Evolutionary conservation across 1,140 invertebrate species (phyloP), one percentile per base, ranked within the genome.

Genomic region (Aphaenogaster rudis): DNA sequence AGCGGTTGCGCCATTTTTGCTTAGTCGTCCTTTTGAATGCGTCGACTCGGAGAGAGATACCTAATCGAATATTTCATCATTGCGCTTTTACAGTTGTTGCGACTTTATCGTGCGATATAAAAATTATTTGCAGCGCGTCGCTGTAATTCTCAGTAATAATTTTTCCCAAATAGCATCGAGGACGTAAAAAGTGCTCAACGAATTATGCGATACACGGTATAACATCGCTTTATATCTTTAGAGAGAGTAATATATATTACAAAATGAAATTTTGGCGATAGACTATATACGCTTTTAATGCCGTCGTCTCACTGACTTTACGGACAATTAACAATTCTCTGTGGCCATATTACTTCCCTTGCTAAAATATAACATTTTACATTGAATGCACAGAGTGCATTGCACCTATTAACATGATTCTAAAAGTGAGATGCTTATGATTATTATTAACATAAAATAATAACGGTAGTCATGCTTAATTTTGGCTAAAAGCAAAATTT

Each of bases 1-100:
- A 36, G 64, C 67, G 54, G 69, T 84, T 50, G 80, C n/a, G 69
- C 69, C 69, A 84, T 84, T 84, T 84, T 84, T 84, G 80, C 80
- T 84, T 61, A 50, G 69, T 61, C 42, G 54, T 82, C 52, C 33
- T 61, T 74, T 54, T 61, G 69, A 84, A 84, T 84, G 57, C 17
- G 33, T 42, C 54, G 52, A n/a, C 64, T 54, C 36, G 45, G 54
- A n/a, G 3, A 33, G 45, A 52, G 28, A 50, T 2, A 48, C 57
- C 69, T 74, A 84, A 84, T 84, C 69, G 80, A 84, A 74, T 63
- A 84, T 61, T 59, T 63, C 80, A 63, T 15, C 54, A 45, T 36
- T 61, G 33, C 54, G 54, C 80, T 84, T 50, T 84, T 13, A n/a
- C 80, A 21, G 28, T 72, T 59, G 48, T 45, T n/a, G 42, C 42